Evolutionary conservation across 1,140 invertebrate genomes (phyloP), one percentile per base, ranked within the genome.

Genomic region (Bombus confusus): DNA sequence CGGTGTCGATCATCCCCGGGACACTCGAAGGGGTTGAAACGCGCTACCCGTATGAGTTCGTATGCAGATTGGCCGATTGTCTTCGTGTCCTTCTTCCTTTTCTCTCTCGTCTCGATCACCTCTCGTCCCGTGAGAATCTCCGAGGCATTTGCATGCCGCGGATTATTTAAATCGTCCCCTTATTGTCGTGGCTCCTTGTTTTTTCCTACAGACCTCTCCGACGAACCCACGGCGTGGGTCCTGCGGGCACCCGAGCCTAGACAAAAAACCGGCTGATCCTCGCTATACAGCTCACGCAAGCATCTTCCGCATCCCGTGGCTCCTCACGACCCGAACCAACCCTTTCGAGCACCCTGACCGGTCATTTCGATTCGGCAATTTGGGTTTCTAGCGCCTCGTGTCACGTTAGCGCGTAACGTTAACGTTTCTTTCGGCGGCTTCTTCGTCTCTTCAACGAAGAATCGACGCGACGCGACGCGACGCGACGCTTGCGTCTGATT

Each of bases 81-180:
- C 90, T 92, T 92, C 66, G 86, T 75, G 76, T 73, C 74, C 83
- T 90, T 86, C 52, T 78, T 84, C 78, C 81, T 90, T 89, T 91
- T 72, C 86, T 83, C 79, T 84, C 80, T 74, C 77, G 76, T 43
- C 52, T 41, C 39, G 68, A 74, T 75, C 31, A 64, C 57, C 18
- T 68, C 69, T 74, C 34, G 74, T 85, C 69, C 87, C 90, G 91
- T 92, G 89, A 92, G 92, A 93, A 91, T 93, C 89, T 91, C 64
- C 79, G 77, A 77, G 78, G 74, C 89, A 92, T 93, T 93, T 92
- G 92, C 92, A 93, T 93, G 90, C 85, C 88, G 87, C 89, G 91
- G 92, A 93, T 93, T 93, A 93, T 93, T 92, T 90, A 93, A 93
- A 93, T 93, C 87, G 90, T 91, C 77, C 87, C 87, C 81, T 90